Conservation (phyloP, 2,113 vertebrate genomes). For the Rhinopithecus roxellana region DNA sequence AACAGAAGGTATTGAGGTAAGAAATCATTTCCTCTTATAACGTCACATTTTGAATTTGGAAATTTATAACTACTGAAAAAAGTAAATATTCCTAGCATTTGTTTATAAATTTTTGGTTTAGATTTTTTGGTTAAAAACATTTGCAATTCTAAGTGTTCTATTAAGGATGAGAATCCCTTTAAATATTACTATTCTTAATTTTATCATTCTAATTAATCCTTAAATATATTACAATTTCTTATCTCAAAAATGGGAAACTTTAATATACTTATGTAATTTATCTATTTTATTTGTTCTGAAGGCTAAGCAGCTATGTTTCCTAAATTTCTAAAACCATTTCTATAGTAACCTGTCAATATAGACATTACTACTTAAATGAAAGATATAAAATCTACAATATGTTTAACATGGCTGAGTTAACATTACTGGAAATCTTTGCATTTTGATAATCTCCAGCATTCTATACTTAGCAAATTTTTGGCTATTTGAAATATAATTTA, state of each 20-base stretch:
- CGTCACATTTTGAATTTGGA: not conserved
- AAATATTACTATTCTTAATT: not conserved
- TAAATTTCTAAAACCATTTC: not conserved
- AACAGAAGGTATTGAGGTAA: not conserved
- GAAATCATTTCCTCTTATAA: not conserved
- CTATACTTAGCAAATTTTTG: slow-evolving; percentile 10
- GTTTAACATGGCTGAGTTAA: slow-evolving; percentile 17
- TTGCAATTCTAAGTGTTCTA: not conserved
- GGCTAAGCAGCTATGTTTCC: not conserved
- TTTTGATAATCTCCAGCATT: slow-evolving; percentile 43
- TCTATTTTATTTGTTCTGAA: slow-evolving; percentile 18
- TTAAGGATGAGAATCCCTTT: not conserved
- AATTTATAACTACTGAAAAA: not conserved
- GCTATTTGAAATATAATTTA: slow-evolving; percentile 55
- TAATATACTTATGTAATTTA: not conserved
- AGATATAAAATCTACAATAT: slow-evolving; percentile 1
- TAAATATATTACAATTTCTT: not conserved
- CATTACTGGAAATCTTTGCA: slow-evolving; percentile 53
- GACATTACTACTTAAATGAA: not conserved
- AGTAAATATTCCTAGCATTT: not conserved
- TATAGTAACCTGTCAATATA: not conserved
- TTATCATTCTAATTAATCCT: not conserved
- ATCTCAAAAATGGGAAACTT: not conserved
- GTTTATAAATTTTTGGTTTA: not conserved
- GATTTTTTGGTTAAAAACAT: not conserved